Evolutionary conservation across 1,140 invertebrate species (phyloP).

Genomic region (Aphaenogaster ashmeadi): DNA sequence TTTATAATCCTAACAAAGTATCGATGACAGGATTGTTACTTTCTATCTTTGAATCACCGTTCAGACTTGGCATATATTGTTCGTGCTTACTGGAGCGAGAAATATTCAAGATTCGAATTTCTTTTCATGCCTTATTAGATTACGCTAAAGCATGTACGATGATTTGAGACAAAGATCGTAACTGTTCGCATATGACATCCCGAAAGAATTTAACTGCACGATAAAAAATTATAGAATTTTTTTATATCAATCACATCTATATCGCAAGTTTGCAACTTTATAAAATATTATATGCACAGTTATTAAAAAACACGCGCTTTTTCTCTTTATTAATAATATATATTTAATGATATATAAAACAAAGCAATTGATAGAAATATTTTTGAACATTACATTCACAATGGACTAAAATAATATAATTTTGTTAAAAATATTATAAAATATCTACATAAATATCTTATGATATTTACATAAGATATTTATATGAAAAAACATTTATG

Average conservation of each 20-base stretch:
- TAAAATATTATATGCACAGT: not conserved
- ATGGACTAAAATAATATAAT: not conserved
- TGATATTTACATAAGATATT: not conserved
- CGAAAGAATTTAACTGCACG: not conserved
- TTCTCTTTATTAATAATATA: not conserved
- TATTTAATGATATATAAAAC: not conserved
- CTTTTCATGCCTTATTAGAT: conserved; percentile 21
- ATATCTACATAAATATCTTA: not conserved
- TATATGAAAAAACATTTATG: not conserved
- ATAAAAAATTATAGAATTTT: not conserved
- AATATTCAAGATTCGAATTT: conserved; percentile 46
- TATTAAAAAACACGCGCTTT: not conserved
- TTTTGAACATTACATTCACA: not conserved
- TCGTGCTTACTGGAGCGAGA: conserved; percentile 10
- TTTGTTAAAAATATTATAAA: not conserved
- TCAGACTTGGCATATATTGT: conserved; percentile 27
- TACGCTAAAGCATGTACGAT: not conserved
- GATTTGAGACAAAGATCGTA: not conserved
- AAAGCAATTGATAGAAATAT: not conserved
- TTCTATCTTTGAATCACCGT: conserved; percentile 16
- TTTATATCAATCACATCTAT: not conserved
- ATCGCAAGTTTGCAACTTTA: not conserved
- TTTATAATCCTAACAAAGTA: not conserved
- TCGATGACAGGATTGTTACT: not conserved
- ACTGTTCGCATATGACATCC: not conserved